Conservation (phyloP, 2,888 invertebrate species). For the Conistra vaccinii region DNA sequence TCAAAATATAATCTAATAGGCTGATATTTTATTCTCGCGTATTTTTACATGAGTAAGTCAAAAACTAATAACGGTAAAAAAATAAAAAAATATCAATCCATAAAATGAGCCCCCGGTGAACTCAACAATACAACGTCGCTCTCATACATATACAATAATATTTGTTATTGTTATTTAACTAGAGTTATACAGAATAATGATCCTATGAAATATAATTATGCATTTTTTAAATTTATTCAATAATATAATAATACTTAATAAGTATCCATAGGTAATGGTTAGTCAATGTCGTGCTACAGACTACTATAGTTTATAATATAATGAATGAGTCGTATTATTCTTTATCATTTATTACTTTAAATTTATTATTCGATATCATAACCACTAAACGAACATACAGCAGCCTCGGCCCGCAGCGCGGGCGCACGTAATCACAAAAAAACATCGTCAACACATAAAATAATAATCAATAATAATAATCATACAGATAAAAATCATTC, state of each 20-base stretch:
- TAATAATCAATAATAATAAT: slow-evolving; percentile 91
- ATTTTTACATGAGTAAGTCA: slow-evolving; percentile 88
- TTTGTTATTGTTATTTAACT: slow-evolving; percentile 90
- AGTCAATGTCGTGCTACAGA: slow-evolving; percentile 89
- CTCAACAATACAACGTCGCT: slow-evolving; percentile 76
- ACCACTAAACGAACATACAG: slow-evolving; percentile 87
- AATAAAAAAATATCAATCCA: slow-evolving; percentile 90
- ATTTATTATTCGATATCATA: slow-evolving; percentile 88
- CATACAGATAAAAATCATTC: slow-evolving; percentile 91
- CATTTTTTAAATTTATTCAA: slow-evolving; percentile 91
- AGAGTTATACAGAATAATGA: slow-evolving; percentile 91
- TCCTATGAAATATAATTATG: slow-evolving; percentile 92
- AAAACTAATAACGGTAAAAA: slow-evolving; percentile 91
- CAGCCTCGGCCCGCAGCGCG: slow-evolving; percentile 86
- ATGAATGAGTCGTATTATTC: slow-evolving; percentile 89
- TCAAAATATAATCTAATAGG: slow-evolving; percentile 91
- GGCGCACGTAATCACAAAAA: slow-evolving; percentile 89
- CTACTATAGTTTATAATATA: slow-evolving; percentile 89
- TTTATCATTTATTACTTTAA: slow-evolving; percentile 87
- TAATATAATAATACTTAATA: slow-evolving; percentile 91
- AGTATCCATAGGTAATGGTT: slow-evolving; percentile 91
- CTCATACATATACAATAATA: slow-evolving; percentile 82
- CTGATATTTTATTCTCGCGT: slow-evolving; percentile 87
- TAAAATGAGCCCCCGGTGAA: slow-evolving; percentile 88
- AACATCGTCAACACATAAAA: slow-evolving; percentile 91